Percentiles rank a stretch among this genome's conserved stretches.
Conservation (phyloP, 92 coral and sea anemone genomes). For the Scolanthus callimorphus region DNA sequence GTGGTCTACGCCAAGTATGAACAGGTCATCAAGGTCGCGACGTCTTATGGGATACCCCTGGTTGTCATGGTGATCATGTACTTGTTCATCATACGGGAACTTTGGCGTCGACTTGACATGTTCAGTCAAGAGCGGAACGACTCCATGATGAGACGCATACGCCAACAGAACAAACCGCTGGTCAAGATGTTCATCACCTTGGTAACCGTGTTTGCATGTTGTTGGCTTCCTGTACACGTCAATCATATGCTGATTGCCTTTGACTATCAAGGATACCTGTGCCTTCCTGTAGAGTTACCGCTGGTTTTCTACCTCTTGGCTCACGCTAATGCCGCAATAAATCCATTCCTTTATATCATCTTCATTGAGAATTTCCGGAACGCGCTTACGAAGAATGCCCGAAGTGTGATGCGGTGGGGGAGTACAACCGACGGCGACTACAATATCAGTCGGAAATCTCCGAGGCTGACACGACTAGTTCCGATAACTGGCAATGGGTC, state of each 20-base stretch:
- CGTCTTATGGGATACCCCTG: conserved; percentile 56
- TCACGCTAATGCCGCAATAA: conserved; percentile 58
- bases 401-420: no score
- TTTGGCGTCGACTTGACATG: conserved; percentile 32
- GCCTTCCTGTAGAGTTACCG: conserved; percentile 30
- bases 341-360: conserved; percentile 55
- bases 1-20: conserved; percentile 14
- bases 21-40: conserved; percentile 14
- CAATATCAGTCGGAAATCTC: no score
- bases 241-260: conserved; percentile 38
- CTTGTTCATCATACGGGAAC: conserved; percentile 31
- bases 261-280: conserved; percentile 11
- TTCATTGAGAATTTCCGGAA: conserved; percentile 61
- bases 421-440: no score
- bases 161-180: conserved; percentile 48
- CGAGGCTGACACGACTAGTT: no score
- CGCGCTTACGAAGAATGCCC: conserved; percentile 41
- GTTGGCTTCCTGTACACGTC: conserved; percentile 58
- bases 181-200: conserved; percentile 63
- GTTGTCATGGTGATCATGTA: conserved; percentile 42
- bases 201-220: conserved; percentile 50
- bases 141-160: conserved; percentile 34
- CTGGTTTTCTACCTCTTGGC: conserved; percentile 24
- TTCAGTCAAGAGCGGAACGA: conserved; percentile 34
- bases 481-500: no score